Percentiles rank a stretch among this genome's conserved stretches.
Evolutionary conservation across 2,797 vertebrate species (phyloP).

Genomic region (Falco novaeseelandiae): DNA sequence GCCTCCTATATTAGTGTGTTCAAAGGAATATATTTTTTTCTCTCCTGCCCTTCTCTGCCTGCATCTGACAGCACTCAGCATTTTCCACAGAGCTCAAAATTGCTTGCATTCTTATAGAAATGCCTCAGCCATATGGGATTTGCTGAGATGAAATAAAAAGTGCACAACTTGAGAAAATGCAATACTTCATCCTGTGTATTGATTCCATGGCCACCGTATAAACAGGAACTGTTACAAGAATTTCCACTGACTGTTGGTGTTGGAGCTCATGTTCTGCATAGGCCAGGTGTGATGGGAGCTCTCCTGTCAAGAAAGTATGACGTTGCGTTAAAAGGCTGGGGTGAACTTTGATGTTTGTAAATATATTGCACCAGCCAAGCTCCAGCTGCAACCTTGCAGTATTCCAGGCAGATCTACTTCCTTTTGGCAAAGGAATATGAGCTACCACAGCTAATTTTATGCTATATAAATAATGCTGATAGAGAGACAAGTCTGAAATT

Average conservation of each 20-base stretch:
- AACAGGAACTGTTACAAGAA: neutral
- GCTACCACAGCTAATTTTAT: neutral
- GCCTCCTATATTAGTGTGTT: constrained; percentile 34
- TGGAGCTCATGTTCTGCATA: neutral
- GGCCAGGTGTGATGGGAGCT: neutral
- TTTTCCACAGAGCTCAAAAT: constrained; percentile 50
- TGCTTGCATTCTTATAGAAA: constrained; percentile 54
- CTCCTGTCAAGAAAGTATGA: neutral
- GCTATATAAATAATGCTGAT: constrained; percentile 2
- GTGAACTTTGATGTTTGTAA: constrained; percentile 4
- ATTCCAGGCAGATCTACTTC: constrained; percentile 9
- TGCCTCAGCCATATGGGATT: constrained; percentile 21
- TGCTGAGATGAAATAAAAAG: constrained; percentile 64
- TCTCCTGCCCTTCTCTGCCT: constrained; percentile 15
- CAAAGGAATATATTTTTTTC: constrained; percentile 40
- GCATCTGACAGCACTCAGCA: constrained; percentile 40
- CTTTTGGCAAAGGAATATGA: constrained; percentile 14
- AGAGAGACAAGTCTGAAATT: constrained; percentile 22
- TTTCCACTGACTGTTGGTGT: neutral
- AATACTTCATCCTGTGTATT: neutral
- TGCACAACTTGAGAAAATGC: constrained; percentile 17
- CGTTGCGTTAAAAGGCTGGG: neutral
- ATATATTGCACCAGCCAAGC: neutral
- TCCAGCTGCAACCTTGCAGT: constrained; percentile 28
- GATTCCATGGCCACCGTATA: neutral